Evolutionary conservation across 2,113 vertebrate genomes (phyloP), one percentile per base, ranked within the genome.

Genomic region (Lepisosteus osseus): DNA sequence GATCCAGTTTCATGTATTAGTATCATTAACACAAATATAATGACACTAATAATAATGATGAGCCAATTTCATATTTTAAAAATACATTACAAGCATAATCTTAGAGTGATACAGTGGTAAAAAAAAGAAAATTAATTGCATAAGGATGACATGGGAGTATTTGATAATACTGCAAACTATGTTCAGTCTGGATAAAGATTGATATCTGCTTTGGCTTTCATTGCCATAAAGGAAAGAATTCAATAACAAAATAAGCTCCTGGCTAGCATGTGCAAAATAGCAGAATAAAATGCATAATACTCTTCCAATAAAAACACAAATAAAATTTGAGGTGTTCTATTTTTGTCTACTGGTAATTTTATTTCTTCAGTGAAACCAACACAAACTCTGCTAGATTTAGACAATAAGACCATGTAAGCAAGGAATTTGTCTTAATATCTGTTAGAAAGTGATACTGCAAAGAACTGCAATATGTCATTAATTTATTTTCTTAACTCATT

Each of bases 251-350:
- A 79, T n/a, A 59, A 74, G 64, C 77, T 78, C 69, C 57, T 68
- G 64, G 15, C 64, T 69, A 45, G 69, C 77, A 73, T 77, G 71
- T 80, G 75, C 75, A 68, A 59, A 59, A 59, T 11, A 9, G 64
- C 80, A 17, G 54, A 73, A 73, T 77, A 81, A 77, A 81, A 74
- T 7, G n/a, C 56, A 72, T 56, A 72, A 70, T 72, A 76, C 59
- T 73, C 45, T 64, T 90, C 90, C 90, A 90, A 91, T 78, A 88
- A 85, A 87, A 91, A 90, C 86, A 86, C 74, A 72, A 75, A 79
- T 85, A 78, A 90, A 92, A 91, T 91, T n/a, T 13, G 12, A 92
- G 87, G 82, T 77, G 72, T 79, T 80, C 89, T 93, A 91, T 92
- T 92, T 90, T 75, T 79, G 86, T 86, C 86, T 61, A 66, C 79